phyloP scores from a whole-genome alignment of 2,888 invertebrate genomes.

The Trichacis sp. region DNA sequence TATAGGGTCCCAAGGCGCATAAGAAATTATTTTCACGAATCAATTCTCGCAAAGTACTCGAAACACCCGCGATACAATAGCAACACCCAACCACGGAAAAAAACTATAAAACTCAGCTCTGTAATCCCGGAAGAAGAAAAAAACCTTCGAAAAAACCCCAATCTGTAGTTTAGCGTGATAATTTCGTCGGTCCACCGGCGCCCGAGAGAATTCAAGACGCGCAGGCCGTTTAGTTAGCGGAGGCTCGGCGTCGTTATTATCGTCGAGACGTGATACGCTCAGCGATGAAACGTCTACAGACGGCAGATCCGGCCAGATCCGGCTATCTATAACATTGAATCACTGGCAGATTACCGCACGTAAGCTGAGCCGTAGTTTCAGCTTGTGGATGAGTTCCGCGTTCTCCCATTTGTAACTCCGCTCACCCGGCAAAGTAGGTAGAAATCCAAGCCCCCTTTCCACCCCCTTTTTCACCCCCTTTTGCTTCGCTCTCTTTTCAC shows the following conservation, averaged over 20 bases:
- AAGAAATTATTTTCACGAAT: no score
- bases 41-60: no score
- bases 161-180: no score
- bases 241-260: slow-evolving; percentile 40
- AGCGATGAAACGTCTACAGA: slow-evolving; percentile 16
- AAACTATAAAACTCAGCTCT: no score
- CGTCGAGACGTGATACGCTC: slow-evolving; percentile 39
- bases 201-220: slow-evolving; percentile 37
- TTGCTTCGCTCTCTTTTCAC: not conserved
- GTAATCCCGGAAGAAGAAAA: no score
- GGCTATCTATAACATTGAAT: slow-evolving; percentile 39
- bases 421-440: slow-evolving; percentile 66
- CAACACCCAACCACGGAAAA: no score
- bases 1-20: no score
- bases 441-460: slow-evolving; percentile 44
- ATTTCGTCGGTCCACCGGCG: slow-evolving; percentile 3
- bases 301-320: slow-evolving; percentile 2
- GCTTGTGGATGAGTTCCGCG: slow-evolving; percentile 64
- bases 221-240: slow-evolving; percentile 34
- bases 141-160: no score
- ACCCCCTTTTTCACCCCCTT: slow-evolving; percentile 10
- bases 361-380: slow-evolving; percentile 49
- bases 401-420: slow-evolving; percentile 67
- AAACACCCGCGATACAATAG: no score
- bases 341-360: slow-evolving; percentile 46